A percentile compares a stretch with the other conserved stretches of the same genome.
Evolutionary conservation across 1,140 invertebrate species (phyloP).

Genomic region (Brachionus angularis): DNA sequence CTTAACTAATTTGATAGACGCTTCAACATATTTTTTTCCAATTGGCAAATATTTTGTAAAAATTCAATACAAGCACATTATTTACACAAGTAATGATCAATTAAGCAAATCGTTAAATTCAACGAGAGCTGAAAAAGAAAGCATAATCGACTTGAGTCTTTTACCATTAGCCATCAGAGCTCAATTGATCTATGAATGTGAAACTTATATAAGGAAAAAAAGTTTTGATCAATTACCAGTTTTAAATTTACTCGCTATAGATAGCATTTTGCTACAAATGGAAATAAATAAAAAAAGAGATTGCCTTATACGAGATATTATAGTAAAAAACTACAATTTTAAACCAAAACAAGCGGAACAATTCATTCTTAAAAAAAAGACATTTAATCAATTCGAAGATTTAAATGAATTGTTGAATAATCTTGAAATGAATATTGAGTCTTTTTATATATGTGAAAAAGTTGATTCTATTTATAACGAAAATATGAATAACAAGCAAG

Average conservation of each 20-base stretch:
- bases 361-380: constrained; percentile 29
- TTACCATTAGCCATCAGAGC: constrained; percentile 19
- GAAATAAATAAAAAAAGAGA: constrained; percentile 39
- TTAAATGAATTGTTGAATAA: constrained; percentile 25
- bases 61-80: constrained; percentile 19
- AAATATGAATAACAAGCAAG: neutral
- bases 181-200: constrained; percentile 21
- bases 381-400: constrained; percentile 30
- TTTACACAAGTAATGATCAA: neutral
- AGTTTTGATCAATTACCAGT: neutral
- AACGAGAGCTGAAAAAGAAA: constrained; percentile 29
- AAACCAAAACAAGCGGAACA: constrained; percentile 2
- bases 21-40: constrained; percentile 17
- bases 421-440: constrained; percentile 7
- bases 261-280: constrained; percentile 41
- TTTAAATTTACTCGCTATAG: constrained; percentile 13
- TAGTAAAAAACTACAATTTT: neutral
- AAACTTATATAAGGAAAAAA: neutral
- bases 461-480: constrained; percentile 10
- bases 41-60: constrained; percentile 41
- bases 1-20: constrained; percentile 4
- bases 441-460: constrained; percentile 39
- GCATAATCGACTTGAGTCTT: constrained; percentile 25
- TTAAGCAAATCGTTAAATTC: neutral
- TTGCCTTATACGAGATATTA: constrained; percentile 1